Conservation (phyloP, 2,797 vertebrate genomes). For the Coregonus suidteri region DNA sequence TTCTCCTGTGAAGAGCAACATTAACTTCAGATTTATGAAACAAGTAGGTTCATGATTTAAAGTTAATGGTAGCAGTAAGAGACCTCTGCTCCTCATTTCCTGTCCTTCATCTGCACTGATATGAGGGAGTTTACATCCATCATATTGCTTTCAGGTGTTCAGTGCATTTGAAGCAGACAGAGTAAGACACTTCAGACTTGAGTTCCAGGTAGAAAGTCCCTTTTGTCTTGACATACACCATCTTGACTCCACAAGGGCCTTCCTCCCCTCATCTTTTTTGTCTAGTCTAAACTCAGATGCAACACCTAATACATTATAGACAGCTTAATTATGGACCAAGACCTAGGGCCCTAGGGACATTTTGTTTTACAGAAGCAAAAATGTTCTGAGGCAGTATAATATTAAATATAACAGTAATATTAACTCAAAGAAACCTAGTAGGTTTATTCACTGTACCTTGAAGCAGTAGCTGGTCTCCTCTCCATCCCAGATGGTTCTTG, state of each 20-base stretch:
- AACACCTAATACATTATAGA: background rate
- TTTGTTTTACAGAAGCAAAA: background rate
- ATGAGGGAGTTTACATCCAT: background rate
- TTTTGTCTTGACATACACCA: background rate
- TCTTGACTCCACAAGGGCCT: background rate
- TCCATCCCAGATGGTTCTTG: constrained; percentile 76
- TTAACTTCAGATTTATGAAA: background rate
- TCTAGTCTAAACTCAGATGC: background rate
- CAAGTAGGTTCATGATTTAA: background rate
- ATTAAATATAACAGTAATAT: too few relatives aligned
- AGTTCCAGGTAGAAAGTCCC: too few relatives aligned
- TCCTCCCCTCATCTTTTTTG: background rate
- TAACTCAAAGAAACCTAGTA: background rate
- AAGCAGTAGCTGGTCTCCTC: constrained; percentile 78
- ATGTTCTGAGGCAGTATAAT: too few relatives aligned
- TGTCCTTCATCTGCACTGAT: background rate
- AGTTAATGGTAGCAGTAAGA: background rate
- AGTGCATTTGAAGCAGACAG: too few relatives aligned
- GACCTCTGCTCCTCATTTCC: background rate
- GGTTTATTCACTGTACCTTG: constrained; percentile 55
- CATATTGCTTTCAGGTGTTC: too few relatives aligned
- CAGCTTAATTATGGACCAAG: background rate
- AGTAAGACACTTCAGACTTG: too few relatives aligned
- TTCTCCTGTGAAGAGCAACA: constrained; percentile 64
- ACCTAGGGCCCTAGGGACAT: too few relatives aligned